phyloP scores from a whole-genome alignment of 1,140 invertebrate species.

The Pinna nobilis region DNA sequence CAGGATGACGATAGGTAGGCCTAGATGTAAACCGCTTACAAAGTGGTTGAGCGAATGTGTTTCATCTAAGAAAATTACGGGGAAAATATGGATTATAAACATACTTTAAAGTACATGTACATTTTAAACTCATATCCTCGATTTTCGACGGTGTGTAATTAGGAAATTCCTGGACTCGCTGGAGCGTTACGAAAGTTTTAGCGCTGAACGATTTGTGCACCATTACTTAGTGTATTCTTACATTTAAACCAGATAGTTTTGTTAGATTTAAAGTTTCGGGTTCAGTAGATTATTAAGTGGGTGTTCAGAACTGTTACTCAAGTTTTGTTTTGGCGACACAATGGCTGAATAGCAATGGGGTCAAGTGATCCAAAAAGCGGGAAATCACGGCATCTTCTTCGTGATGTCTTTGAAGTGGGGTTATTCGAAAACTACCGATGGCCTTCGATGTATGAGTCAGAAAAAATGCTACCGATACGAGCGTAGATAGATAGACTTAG shows the following conservation, averaged over 20 bases:
- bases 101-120: too few relatives aligned
- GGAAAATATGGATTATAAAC: too few relatives aligned
- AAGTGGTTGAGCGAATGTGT: too few relatives aligned
- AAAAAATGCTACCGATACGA: too few relatives aligned
- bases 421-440: neutral
- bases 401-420: neutral
- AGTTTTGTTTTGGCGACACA: neutral
- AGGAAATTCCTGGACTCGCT: too few relatives aligned
- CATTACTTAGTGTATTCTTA: neutral
- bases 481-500: too few relatives aligned
- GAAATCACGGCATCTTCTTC: too few relatives aligned
- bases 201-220: neutral
- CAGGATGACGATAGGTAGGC: too few relatives aligned
- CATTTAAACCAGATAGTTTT: neutral
- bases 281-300: neutral
- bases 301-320: neutral
- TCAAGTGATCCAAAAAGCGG: neutral
- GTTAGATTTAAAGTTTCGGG: neutral
- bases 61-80: too few relatives aligned
- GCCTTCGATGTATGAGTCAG: neutral
- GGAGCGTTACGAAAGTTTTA: neutral
- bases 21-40: too few relatives aligned
- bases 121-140: too few relatives aligned
- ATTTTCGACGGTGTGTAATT: too few relatives aligned
- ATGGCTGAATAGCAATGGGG: neutral